Conservation (phyloP, 2,888 invertebrate genomes). For the Drosophila mercatorum region DNA sequence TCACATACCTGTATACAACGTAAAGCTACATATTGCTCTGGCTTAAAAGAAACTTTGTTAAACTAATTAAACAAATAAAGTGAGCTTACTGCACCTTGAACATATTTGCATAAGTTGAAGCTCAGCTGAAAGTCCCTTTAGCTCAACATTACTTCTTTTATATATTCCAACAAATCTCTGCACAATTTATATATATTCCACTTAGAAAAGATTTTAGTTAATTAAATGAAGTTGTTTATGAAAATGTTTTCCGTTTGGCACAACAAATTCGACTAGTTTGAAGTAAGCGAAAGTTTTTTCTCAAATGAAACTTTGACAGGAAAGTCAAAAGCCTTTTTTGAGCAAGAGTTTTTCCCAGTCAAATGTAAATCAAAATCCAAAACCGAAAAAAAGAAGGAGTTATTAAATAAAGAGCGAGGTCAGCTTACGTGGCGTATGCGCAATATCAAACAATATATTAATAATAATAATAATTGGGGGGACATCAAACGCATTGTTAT, state of each 20-base stretch:
- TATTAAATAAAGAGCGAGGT: not conserved
- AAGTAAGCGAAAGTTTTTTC: not conserved
- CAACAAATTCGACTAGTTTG: not conserved
- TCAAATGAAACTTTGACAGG: not conserved
- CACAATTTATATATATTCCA: too few relatives aligned
- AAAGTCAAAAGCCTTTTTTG: not conserved
- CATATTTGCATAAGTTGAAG: too few relatives aligned
- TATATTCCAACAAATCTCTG: too few relatives aligned
- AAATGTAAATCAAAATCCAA: not conserved
- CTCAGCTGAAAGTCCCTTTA: too few relatives aligned
- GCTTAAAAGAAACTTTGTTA: too few relatives aligned
- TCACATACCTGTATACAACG: too few relatives aligned
- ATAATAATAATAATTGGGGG: not conserved
- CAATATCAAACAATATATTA: not conserved
- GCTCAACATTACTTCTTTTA: too few relatives aligned
- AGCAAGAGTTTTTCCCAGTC: not conserved
- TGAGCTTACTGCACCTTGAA: too few relatives aligned
- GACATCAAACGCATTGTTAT: not conserved
- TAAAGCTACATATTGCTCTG: too few relatives aligned
- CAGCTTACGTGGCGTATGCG: not conserved
- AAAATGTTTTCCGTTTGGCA: not conserved
- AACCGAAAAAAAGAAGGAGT: not conserved
- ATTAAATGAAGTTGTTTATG: not conserved
- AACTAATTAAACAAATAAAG: too few relatives aligned
- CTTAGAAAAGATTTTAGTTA: too few relatives aligned